phyloP scores from a whole-genome alignment of 2,797 vertebrate genomes.

The Hoplostethus mediterraneus region DNA sequence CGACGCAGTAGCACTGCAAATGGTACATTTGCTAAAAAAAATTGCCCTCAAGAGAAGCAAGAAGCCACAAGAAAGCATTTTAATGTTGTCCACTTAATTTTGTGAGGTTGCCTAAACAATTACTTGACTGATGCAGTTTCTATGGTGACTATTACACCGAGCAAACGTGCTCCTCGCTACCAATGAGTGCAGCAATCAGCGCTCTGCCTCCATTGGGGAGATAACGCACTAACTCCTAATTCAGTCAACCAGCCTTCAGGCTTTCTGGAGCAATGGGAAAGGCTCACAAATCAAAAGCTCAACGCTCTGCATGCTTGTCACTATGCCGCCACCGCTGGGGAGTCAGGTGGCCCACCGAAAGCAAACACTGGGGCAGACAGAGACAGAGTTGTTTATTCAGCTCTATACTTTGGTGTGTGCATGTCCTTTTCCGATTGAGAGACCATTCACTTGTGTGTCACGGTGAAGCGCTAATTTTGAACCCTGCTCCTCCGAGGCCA shows the following conservation, averaged over 20 bases:
- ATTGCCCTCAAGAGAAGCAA: conserved; percentile 56
- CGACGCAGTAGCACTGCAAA: conserved; percentile 41
- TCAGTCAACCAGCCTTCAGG: conserved; percentile 77
- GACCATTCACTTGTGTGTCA: conserved; percentile 49
- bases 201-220: conserved; percentile 70
- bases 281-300: conserved; percentile 75
- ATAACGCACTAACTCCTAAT: conserved; percentile 82
- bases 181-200: conserved; percentile 82
- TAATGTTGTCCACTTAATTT: conserved; percentile 79
- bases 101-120: conserved; percentile 82
- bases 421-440: conserved; percentile 66
- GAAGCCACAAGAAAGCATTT: conserved; percentile 62
- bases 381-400: conserved; percentile 65
- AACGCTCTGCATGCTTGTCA: conserved; percentile 68
- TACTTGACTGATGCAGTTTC: conserved; percentile 81
- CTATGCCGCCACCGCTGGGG: conserved; percentile 46
- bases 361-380: conserved; percentile 65
- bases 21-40: conserved; percentile 58
- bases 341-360: conserved; percentile 49
- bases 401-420: conserved; percentile 58
- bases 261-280: conserved; percentile 64
- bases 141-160: conserved; percentile 81
- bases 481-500: conserved; percentile 37
- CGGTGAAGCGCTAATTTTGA: conserved; percentile 58
- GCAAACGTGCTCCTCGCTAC: conserved; percentile 77